Evolutionary conservation across 2,888 invertebrate genomes (phyloP), one percentile per base, ranked within the genome.

Genomic region (Lasius fuliginosus): DNA sequence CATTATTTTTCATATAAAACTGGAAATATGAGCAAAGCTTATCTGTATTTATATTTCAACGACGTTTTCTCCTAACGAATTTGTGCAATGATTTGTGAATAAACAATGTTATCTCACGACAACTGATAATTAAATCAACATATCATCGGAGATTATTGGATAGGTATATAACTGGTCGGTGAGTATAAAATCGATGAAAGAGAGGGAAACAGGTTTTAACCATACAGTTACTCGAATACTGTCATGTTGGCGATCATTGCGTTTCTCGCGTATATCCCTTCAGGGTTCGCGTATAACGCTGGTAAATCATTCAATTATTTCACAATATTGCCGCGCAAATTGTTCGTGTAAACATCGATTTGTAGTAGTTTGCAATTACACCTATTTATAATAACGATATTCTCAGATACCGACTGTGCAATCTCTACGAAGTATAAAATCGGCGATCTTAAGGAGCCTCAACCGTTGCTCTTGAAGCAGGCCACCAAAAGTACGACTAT

Each of bases 361-460:
- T 53, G n/a, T n/a, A 53, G n/a, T n/a, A n/a, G 8, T 53, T 46
- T 49, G 36, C 36, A 36, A 9, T 30, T 42, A 46, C 12, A 36
- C 3, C 12, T 42, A 9, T 56, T 56, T 27, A 23, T 4, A 1
- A 27, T 77, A 68, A 71, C 40, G 33, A 56, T 30, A 69, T 84
- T 69, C 42, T 36, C 85, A 91, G 92, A 23, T 23, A 40, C 33
- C 27, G 89, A 85, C 40, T 96, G 96, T 90, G 91, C 93, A 5
- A 92, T 96, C 75, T 95, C 90, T 12, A 88, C 88, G 58, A 79
- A 79, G 3, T 91, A 95, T 67, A 93, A 95, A 2, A 95, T 95
- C 68, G 95, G 96, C 18, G 96, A 96, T 89, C 94, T 96, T 2
- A 95, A 95, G 0, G 95, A 95, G 83, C 96, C 96, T 0, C 97